phyloP scores from a whole-genome alignment of 2,797 vertebrate species.

The Hypotaenidia okinawae region DNA sequence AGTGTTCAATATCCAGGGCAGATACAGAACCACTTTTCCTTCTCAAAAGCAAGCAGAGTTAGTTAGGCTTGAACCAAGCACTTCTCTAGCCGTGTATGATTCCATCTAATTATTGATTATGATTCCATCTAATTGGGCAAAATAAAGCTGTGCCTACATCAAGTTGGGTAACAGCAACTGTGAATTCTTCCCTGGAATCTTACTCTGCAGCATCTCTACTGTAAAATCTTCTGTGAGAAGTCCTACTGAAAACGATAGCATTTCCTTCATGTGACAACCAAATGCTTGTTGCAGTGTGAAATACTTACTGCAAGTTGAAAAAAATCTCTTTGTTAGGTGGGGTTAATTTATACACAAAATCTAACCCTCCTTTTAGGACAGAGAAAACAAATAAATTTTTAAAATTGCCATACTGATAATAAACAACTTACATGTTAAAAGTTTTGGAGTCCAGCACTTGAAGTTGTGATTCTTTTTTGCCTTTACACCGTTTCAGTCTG shows the following conservation, averaged over 20 bases:
- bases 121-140: neutral
- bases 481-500: constrained; percentile 64
- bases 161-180: neutral
- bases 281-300: neutral
- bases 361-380: neutral
- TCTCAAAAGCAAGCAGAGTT: neutral
- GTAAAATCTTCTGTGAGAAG: neutral
- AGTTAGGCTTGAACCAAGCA: neutral
- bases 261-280: neutral
- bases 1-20: neutral
- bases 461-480: constrained; percentile 46
- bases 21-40: neutral
- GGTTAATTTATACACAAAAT: neutral
- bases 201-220: neutral
- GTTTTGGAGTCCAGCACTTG: constrained; percentile 68
- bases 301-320: neutral
- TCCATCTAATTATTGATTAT: neutral
- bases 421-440: constrained; percentile 70
- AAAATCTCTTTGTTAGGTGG: neutral
- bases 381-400: neutral
- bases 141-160: neutral
- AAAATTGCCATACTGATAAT: neutral
- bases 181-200: neutral
- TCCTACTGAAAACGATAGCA: neutral
- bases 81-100: neutral